Base-by-base conservation (phyloP, 2,888 invertebrate genomes). In the Amiota communis region DNA sequence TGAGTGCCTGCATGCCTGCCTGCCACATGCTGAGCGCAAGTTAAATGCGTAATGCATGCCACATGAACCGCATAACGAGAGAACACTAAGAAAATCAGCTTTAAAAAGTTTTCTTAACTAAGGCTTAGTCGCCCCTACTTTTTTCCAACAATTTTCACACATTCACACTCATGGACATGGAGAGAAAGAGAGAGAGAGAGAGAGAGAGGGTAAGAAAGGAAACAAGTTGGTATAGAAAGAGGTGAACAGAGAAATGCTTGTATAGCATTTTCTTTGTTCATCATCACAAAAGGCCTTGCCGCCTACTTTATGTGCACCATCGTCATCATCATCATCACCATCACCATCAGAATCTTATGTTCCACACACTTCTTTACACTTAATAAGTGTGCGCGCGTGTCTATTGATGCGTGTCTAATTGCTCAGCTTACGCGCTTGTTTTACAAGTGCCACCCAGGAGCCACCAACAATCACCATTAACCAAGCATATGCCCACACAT, bases 331-430 rank as follows among this genome's bases (percentile, higher is more conserved):
- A 36, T 36, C 36, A 36, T 36, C 23, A 23, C 3, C 36, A 36
- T 36, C 36, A 36, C 8, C 36, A 36, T 36, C 36, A 36, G 36
- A 36, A 36, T 36, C 36, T 6, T 2, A 6, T 36, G 36, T 36
- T 70, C 9, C 69, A 73, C 47, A 70, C 56, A 23, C 63, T 15
- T 20, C n/a, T n/a, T 15, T 20, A 11, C 20, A 59, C 59, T 59
- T 36, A 23, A 20, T 51, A 68, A 85, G 86, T 82, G 77, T 76
- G 76, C 76, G 84, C 81, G 81, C 84, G 83, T 85, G 84, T 78
- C 83, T 81, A 86, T 86, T 86, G 86, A 85, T 85, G 85, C 79
- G 82, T 84, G 80, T 36, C 86, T 85, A 86, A 85, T 85, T 85
- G 86, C 79, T 76, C 79, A 75, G 79, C 77, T 81, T 78, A 77